Base-by-base conservation (phyloP, 2,888 invertebrate genomes). In the Tortricodes alternella region DNA sequence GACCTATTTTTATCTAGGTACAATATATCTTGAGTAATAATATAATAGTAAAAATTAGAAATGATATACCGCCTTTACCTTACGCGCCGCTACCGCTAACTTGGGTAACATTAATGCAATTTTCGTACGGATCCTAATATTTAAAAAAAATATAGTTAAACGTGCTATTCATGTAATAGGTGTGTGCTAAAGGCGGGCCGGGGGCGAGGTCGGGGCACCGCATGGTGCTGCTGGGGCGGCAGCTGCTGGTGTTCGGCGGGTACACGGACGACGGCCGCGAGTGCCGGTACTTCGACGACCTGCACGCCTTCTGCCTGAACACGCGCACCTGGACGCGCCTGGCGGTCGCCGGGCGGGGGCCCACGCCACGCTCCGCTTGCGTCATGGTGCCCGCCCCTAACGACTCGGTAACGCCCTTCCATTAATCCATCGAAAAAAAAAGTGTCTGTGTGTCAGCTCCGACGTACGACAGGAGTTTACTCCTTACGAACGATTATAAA, bases 281-380 rank as follows among this genome's bases (percentile, higher is more conserved):
- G 59, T 97, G 95, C 77, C 95, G 95, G 66, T 98, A 98, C 87
- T 97, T 93, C 78, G 98, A 98, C 79, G 98, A 98, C 78, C 79
- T 97, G 1, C 92, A 96, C 80, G 80, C 93, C 24, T 98, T 98
- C 85, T 94, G 96, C 66, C 83, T 96, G 63, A 96, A 96, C 70
- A 93, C 93, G 0, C 94, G 96, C 68, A 89, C 89, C 0, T 98
- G 98, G 98, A 90, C 82, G 1, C 95, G 94, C 76, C 72, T 98
- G 43, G 92, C 93, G 48, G 87, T 94, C 0, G 80, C 74, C 61
- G 95, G 96, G 1, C 91, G 90, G 4, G 89, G 93, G 1, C 98
- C 98, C 0, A 82, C 93, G 16, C 94, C 97, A 0, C 88, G 98
- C 66, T 96, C 96, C 1, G 97, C 95, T 0, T 97, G 96, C 73